phyloP scores from a whole-genome alignment of 1,140 invertebrate species.

The Anastrepha obliqua region DNA sequence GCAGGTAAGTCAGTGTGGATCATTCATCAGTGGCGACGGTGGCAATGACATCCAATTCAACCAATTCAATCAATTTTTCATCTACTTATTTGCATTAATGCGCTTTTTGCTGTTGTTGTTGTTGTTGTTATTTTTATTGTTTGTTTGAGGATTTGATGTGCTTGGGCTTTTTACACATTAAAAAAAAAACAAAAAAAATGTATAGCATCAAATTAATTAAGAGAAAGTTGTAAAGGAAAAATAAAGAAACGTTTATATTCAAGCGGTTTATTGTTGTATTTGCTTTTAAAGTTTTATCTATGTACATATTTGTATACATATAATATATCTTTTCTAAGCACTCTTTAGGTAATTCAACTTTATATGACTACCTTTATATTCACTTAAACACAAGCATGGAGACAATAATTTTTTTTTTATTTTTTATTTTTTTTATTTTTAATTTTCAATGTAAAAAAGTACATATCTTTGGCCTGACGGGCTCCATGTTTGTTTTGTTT shows the following conservation, averaged over 20 bases:
- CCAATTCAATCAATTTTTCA: neutral
- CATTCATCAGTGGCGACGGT: conserved; percentile 3
- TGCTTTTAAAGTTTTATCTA: neutral
- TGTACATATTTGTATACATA: neutral
- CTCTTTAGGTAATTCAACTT: neutral
- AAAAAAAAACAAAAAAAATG: neutral
- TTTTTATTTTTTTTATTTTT: no score
- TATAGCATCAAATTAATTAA: conserved; percentile 15
- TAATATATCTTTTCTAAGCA: neutral
- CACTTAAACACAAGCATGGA: no score
- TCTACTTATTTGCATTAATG: neutral
- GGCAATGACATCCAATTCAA: neutral
- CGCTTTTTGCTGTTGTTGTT: neutral
- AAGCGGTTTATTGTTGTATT: neutral
- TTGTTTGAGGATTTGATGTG: no score
- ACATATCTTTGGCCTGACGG: no score
- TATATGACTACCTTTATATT: neutral
- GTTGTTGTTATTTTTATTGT: neutral
- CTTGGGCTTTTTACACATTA: no score
- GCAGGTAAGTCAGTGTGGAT: neutral
- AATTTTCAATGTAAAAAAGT: no score
- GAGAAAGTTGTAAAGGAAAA: neutral
- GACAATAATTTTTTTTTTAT: no score
- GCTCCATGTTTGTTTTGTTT: no score
- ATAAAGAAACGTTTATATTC: neutral